Evolutionary conservation across 2,113 vertebrate species (phyloP), one percentile per base, ranked within the genome.

Genomic region (Passer montanus): DNA sequence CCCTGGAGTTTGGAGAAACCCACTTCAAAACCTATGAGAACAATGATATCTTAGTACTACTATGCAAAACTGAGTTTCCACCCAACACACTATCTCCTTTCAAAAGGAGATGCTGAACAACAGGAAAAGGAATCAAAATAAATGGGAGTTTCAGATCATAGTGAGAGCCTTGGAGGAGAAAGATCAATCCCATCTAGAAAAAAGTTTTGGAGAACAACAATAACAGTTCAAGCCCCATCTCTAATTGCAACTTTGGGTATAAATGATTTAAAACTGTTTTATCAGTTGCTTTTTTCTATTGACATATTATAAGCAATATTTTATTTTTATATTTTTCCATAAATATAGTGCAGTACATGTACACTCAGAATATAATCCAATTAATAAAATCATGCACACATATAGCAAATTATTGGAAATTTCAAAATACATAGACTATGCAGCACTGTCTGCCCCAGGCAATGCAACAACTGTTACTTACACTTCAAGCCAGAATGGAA

Each of bases 341-440:
- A 82, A 69, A 64, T 92, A 89, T 6, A 67, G 41, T 24, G n/a
- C 49, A 84, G 31, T 72, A 81, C 53, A 75, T 89, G 30, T 78
- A 81, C 13, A 46, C 44, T 84, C 60, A 56, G 50, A 81, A 90
- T 75, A 90, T 64, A 93, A 93, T 75, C 64, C 63, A 88, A 80
- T 93, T 95, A 94, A 84, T 84, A 89, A 35, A 87, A 87, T 68
- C 80, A 87, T 43, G 76, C 77, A 80, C 59, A 63, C 47, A 66
- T 47, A 77, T 15, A 90, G 55, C 9, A 78, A 91, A 72, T 56
- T 1, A 91, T 8, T 84, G 80, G 37, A 75, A 75, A 69, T 75
- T 84, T 86, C 69, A 64, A 94, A 95, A 84, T 64, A 74, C 63
- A 68, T 2, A 59, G 68, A n/a, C 62, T 59, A 7, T 9, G 43